Base-by-base conservation (phyloP, 2,797 vertebrate species). In the Oreortyx pictus region DNA sequence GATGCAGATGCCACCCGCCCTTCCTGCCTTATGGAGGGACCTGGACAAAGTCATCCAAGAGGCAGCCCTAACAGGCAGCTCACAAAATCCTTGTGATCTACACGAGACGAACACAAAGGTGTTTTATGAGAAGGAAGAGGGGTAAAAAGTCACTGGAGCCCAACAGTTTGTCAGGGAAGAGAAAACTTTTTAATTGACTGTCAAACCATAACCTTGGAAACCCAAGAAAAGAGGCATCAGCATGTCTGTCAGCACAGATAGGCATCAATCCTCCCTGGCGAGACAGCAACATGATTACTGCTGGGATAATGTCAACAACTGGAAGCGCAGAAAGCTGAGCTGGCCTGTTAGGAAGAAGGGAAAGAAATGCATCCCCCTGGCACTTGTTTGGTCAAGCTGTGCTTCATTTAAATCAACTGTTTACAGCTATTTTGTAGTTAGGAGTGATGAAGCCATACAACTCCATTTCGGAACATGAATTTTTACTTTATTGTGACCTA, bases 201-300 rank as follows among this genome's bases (percentile, higher is more conserved):
- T 75, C 78, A 95, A 91, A 52, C 73, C 73, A 90, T 82, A 93
- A 93, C 80, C 75, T 84, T 95, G 88, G 93, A 95, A 94, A 81
- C 84, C 62, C 70, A 49, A 86, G 64, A 70, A 90, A 83, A 90
- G 56, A 90, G 81, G 82, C 82, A 93, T 94, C 86, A 93, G 90
- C 80, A 71, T 57, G 73, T 90, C 59, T 94, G 91, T 92, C 95
- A 92, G 60, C 75, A 74, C n/a, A 74, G 90, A 83, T 71, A 88
- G 88, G 72, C 89, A 90, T 96, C 92, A 96, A 70, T 84, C 84
- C 78, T 76, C 62, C 35, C 76, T 73, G 67, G 86, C 39, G 64
- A 60, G 79, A 90, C 93, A 95, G 83, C 86, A 96, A 89, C 87
- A 49, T 85, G 92, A 96, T 97, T 96, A 90, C 37, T 41, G 73